Percentiles rank a stretch among this genome's conserved stretches.
Conservation (phyloP, 1,140 invertebrate species). For the Trialeurodes vaporariorum region DNA sequence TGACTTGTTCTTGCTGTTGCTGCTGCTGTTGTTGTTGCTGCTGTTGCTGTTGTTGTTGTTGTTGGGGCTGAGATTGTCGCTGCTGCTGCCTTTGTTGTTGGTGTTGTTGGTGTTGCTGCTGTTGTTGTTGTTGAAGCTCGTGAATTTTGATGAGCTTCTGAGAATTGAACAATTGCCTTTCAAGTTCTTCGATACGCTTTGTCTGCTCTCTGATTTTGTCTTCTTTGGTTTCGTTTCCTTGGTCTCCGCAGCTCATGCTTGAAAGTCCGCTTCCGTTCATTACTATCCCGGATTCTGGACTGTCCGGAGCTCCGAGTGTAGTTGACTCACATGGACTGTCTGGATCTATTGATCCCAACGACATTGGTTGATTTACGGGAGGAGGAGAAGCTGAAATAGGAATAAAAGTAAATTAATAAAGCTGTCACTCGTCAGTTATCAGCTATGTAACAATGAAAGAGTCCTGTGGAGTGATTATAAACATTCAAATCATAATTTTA, state of each 20-base stretch:
- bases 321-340: neutral
- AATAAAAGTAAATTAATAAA: neutral
- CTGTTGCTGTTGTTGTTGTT: conserved; percentile 39
- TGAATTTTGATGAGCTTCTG: conserved; percentile 30
- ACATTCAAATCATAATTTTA: no score
- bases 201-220: conserved; percentile 67
- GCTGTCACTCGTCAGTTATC: no score
- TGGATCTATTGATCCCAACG: conserved; percentile 4
- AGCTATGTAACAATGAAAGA: no score
- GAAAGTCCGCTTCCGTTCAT: neutral
- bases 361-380: conserved; percentile 8
- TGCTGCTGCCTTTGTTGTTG: conserved; percentile 43
- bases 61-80: conserved; percentile 40
- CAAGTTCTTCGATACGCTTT: conserved; percentile 74
- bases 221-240: conserved; percentile 15
- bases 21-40: conserved; percentile 54
- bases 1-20: conserved; percentile 54
- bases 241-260: neutral
- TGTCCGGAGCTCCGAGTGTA: neutral
- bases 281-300: no score
- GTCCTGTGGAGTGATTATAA: no score
- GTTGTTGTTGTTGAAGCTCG: conserved; percentile 37
- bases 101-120: conserved; percentile 46
- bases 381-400: neutral
- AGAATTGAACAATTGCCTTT: conserved; percentile 63